These are phyloP conservation scores for Hirtodrosophila trivittata DNA, from an alignment of 2,888 invertebrate genomes.

Conservation along the genomic window DNA sequence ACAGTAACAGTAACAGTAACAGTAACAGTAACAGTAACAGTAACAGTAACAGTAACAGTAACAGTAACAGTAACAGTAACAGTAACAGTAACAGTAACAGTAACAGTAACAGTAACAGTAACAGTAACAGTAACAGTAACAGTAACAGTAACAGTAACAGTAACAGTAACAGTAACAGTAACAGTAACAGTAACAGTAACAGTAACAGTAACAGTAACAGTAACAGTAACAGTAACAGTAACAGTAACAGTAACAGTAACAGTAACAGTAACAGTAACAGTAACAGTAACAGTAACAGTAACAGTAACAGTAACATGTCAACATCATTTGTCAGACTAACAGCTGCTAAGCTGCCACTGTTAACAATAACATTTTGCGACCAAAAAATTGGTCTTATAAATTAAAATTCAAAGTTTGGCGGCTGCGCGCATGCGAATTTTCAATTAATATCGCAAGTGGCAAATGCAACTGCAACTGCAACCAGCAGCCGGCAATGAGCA, in stretches of 20 bases:
- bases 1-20: background rate
- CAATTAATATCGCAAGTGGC: constrained; percentile 59
- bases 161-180: constrained; percentile 3
- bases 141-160: constrained; percentile 2
- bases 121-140: constrained; percentile 2
- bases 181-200: constrained; percentile 11
- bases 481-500: constrained; percentile 2
- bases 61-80: constrained; percentile 1
- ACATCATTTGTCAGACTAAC: too few relatives aligned
- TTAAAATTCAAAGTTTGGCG: constrained; percentile 21
- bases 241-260: constrained; percentile 3
- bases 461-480: constrained; percentile 12
- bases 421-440: constrained; percentile 48
- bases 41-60: constrained; percentile 14
- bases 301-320: constrained; percentile 3
- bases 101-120: constrained; percentile 4
- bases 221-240: constrained; percentile 7
- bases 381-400: constrained; percentile 30
- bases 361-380: constrained; percentile 58
- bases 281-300: constrained; percentile 3
- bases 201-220: constrained; percentile 1
- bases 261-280: constrained; percentile 6
- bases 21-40: constrained; percentile 15
- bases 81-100: constrained; percentile 2
- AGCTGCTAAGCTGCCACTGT: background rate